These are phyloP conservation scores for Pygoscelis antarcticus DNA, from an alignment of 2,113 vertebrate species.

Conservation along the genomic window DNA sequence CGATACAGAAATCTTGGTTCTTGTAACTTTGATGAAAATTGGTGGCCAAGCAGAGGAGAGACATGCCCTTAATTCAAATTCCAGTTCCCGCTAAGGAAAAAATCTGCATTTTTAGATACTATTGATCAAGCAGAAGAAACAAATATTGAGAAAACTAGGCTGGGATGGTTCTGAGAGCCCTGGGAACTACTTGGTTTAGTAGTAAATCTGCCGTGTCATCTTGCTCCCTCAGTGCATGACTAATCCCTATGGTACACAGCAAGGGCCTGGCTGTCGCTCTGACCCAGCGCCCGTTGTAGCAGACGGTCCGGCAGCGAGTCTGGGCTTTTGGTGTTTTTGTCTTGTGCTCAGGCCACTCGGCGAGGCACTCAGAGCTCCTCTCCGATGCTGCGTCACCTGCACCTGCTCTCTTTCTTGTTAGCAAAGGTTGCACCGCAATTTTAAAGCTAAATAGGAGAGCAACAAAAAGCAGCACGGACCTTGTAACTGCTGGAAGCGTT, in stretches of 20 bases:
- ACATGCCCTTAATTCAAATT: not conserved
- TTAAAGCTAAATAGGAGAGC: not conserved
- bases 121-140: not conserved
- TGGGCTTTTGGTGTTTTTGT: not conserved
- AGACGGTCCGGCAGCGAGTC: fast-evolving
- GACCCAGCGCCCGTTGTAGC: not conserved
- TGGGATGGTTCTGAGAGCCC: not conserved
- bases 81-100: not conserved
- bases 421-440: not conserved
- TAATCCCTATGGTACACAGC: not conserved
- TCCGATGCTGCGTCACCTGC: fast-evolving
- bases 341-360: not conserved
- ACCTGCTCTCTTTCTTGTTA: not conserved
- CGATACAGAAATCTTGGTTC: not conserved
- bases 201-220: not conserved
- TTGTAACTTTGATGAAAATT: not conserved
- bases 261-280: not conserved
- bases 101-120: not conserved
- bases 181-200: not conserved
- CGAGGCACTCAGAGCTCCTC: not conserved
- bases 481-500: not conserved
- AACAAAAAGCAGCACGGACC: not conserved
- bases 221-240: not conserved
- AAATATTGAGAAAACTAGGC: not conserved
- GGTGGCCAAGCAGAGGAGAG: not conserved